Evolutionary conservation across 2,888 invertebrate genomes (phyloP).

Genomic region (Brachylomia viminalis): DNA sequence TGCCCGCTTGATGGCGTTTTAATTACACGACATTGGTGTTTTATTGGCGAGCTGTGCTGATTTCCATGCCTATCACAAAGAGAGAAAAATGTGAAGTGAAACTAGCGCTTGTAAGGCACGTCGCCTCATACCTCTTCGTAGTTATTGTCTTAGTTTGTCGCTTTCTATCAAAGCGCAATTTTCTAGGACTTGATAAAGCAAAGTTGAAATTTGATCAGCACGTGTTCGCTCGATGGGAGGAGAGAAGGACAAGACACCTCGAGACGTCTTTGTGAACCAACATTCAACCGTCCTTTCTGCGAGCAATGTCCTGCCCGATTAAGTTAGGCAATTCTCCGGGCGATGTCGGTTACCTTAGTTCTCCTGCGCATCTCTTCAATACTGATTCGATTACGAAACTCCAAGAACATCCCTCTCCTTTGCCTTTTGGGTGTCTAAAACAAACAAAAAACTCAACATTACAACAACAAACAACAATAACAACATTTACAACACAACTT

Average conservation of each 20-base stretch:
- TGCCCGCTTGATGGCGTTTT: slow-evolving; percentile 78
- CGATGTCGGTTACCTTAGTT: background rate
- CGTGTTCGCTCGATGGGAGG: background rate
- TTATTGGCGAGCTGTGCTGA: slow-evolving; percentile 72
- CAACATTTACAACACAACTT: no score
- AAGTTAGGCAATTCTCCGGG: background rate
- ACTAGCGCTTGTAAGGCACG: slow-evolving; percentile 18
- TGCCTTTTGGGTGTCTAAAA: background rate
- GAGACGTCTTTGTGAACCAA: background rate
- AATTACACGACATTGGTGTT: slow-evolving; percentile 78
- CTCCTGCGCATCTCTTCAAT: background rate
- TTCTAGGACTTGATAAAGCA: background rate
- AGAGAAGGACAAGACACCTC: background rate
- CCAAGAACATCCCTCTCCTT: no score
- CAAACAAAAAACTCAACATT: no score
- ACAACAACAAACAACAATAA: no score
- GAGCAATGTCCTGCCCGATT: background rate
- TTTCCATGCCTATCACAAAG: slow-evolving; percentile 58
- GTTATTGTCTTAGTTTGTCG: background rate
- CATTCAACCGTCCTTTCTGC: background rate
- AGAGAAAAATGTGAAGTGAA: slow-evolving; percentile 51
- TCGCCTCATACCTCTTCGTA: background rate
- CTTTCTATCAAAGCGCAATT: background rate
- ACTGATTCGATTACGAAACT: background rate
- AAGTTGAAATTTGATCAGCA: background rate